Base-by-base conservation (phyloP, 2,113 vertebrate species). In the Aspidoscelis tigris region DNA sequence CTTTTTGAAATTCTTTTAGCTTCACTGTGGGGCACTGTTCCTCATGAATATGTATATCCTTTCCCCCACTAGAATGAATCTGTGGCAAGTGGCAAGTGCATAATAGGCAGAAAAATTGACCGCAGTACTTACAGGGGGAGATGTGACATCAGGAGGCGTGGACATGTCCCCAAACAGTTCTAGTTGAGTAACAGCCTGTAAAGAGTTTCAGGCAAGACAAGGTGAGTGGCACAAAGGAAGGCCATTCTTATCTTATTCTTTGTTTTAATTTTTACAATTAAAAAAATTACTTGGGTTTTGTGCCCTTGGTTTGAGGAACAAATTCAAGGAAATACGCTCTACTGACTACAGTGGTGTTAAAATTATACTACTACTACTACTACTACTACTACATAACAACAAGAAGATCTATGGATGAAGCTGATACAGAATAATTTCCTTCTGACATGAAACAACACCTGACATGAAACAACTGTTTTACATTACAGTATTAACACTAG, bases 161-260 rank as follows among this genome's bases (percentile, higher is more conserved):
- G 98, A 99, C 98, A 99, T 99, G 96, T 99, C 98, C 95, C 98
- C 98, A 92, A 99, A 99, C 95, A 99, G 97, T 95, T 99, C 98
- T 97, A 99, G 96, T 92, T 99, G 98, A 96, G 98, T 98, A 96
- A 99, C 98, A 96, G 98, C 99, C 98, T 99, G 96, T 81, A 88
- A 95, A 92, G 86, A 94, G 76, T 92, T 43, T 86, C 88, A 90
- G 3, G 24, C 81, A 50, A 10, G 12, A 1, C 58, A 2, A 18
- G 61, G 26, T 8, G 53, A 76, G 47, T 7, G 26, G 11, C 2
- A 4, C 1, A 39, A 21, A 50, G 53, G 43, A 26, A 78, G 83
- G 64, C n/a, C 2, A 22, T 26, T 24, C 18, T 61, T 16, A 61
- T 61, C 18, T 16, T 61, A 61, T 61, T 61, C 11, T 61, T 14